Evolutionary conservation across 2,113 vertebrate genomes (phyloP).

Genomic region (Stomatorhinus ivindoensis): DNA sequence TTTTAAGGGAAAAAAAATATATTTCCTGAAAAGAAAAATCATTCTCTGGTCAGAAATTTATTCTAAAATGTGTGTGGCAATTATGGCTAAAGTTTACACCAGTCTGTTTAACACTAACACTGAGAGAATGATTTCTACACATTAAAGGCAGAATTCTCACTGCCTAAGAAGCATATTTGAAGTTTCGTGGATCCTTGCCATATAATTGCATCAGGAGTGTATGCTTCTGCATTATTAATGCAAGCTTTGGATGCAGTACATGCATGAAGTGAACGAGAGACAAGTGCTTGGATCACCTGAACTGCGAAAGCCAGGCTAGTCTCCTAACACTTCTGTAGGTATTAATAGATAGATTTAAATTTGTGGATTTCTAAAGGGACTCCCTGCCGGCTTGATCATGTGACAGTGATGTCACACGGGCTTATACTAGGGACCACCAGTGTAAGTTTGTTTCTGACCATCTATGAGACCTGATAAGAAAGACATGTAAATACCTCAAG

Average conservation of each 20-base stretch:
- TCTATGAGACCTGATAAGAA: not conserved
- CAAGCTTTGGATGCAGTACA: not conserved
- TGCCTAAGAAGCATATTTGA: not conserved
- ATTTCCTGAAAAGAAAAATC: not conserved
- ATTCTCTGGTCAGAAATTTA: not conserved
- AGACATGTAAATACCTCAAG: not conserved
- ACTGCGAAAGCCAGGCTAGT: not conserved
- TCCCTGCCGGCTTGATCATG: not conserved
- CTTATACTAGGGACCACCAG: not conserved
- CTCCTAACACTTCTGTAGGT: not conserved
- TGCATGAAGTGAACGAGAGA: not conserved
- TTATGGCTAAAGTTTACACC: not conserved
- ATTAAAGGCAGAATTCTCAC: not conserved
- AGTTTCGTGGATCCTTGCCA: not conserved
- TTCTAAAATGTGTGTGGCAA: not conserved
- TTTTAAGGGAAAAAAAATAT: not conserved
- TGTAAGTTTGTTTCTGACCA: not conserved
- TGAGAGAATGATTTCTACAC: not conserved
- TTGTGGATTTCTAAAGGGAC: not conserved
- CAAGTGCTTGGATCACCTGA: not conserved
- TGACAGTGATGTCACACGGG: not conserved
- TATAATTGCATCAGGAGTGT: not conserved
- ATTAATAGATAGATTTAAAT: not conserved
- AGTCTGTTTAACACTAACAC: not conserved
- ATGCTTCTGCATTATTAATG: not conserved